Base-by-base conservation (phyloP, 2,797 vertebrate species). In the Acrossocheilus wenchowensis region DNA sequence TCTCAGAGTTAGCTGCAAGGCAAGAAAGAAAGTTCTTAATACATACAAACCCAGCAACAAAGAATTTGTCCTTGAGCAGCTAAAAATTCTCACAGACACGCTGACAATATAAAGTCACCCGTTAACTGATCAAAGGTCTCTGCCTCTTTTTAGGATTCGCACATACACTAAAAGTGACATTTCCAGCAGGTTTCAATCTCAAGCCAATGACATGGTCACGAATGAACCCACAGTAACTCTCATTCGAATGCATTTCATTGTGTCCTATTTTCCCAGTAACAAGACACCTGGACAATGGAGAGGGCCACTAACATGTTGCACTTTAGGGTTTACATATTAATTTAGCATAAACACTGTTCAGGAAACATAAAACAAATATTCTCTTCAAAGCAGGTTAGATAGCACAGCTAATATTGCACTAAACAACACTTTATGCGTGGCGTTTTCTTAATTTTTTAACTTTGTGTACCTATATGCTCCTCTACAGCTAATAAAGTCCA, bases 91-190 rank as follows among this genome's bases (percentile, higher is more conserved):
- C 34, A 60, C 45, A 39, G 21, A 30, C 30, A 14, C 12, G 12
- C 19, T 81, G n/a, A 81, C 39, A 66, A 66, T 17, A 39, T 17
- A 69, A 71, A 52, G 64, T 72, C 62, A 30, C 15, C 10, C 1
- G 10, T 36, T 60, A 30, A 12, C 23, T 66, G 10, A 80, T 64
- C 48, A 82, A 69, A 52, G 50, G 14, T 43, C 52, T 73, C 30
- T 64, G 72, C 14, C 66, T 75, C 50, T 52, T 17, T 52, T 85
- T 60, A 50, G 60, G 68, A 85, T 85, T 85, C 54, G 73, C 57
- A 62, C 62, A 68, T 77, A 64, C 6, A 14, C 39, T 75, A 81
- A 85, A 60, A 60, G 17, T 85, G 83, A 83, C 79, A 85, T 83
- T 87, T 78, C 36, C n/a, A 74, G 43, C 45, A 19, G 68, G 9